Base-by-base conservation (phyloP, 2,797 vertebrate species). In the Meda fulgida region DNA sequence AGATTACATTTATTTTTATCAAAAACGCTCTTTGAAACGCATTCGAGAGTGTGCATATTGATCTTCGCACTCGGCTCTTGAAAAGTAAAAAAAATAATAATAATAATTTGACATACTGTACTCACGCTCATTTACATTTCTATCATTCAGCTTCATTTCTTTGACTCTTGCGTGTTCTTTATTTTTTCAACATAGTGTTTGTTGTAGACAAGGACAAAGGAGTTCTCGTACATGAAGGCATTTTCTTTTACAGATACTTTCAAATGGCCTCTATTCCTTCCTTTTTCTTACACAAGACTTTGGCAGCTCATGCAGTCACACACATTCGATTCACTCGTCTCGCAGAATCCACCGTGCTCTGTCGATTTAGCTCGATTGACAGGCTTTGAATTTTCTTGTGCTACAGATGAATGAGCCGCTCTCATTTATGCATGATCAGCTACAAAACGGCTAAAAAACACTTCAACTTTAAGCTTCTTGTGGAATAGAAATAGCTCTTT, bases 361-460 rank as follows among this genome's bases (percentile, higher is more conserved):
- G 34, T 58, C 53, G 16, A 72, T 81, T 81, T 58, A 43, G 80
- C 67, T 81, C 18, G 36, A 81, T 72, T 81, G 67, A 72, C 80
- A 72, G 36, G 66, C 80, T 81, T 81, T 81, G 80, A 72, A 31
- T 81, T 71, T 70, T 79, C 26, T 53, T 58, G 48, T 70, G n/a
- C 48, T 29, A 60, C 34, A 60, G 36, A 71, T 72, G 80, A 67
- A 29, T 53, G 55, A 34, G 10, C n/a, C 0, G 18, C 19, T 70
- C 48, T 58, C n/a, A 43, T 81, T 81, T 70, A 36, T 67, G 43
- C 58, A 66, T 75, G 14, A 48, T 23, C 3, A 38, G 60, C 58
- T 11, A 67, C 46, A 76, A 76, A 46, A 65, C 2, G 23, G 21
- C 3, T 3, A 34, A 65, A 43, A 53, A 69, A 19, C 43, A 80